Evolutionary conservation across 92 coral and sea anemone species (phyloP), one percentile per base, ranked within the genome.

Genomic region (Desmophyllum pertusum): DNA sequence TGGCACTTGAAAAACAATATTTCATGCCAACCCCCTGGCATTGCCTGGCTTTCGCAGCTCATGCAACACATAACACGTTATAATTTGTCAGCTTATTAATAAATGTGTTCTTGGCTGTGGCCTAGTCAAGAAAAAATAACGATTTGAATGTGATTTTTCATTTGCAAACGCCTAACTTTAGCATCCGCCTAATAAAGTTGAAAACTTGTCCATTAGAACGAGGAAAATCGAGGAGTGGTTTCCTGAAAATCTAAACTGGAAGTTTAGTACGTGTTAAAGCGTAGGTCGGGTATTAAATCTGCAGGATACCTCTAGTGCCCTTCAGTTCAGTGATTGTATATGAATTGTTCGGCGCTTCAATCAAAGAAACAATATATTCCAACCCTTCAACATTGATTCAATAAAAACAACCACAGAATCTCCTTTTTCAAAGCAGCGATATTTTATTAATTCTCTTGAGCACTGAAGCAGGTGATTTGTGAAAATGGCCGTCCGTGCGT

Each of bases 261-360:
- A 59, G 9, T 1, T 27, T 23, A 4, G 30, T 10, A 25, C n/a
- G n/a, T n/a, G n/a, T 25, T 59, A 27, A 27, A 23, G 17, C 14
- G 65, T 59, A 59, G 65, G 35, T 27, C n/a, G n/a, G 65, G 35
- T 27, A 25, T 1, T 21, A 25, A 55, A 59, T 25, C 65, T 8
- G 5, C 65, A 3, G 65, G 65, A 59, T 27, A 25, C 65, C 65
- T 25, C 10, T 21, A 17, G 65, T 25, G 33, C 65, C 3, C 35
- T 59, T 48, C 17, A 29, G 8, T 27, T 59, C 33, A 59, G 30
- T 33, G 65, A 25, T 25, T 59, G 65, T 59, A n/a, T n/a, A 25
- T 59, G 81, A 46, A 42, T 51, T 36, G 31, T 43, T 17, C 18
- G 79, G 79, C 66, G 43, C 48, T 52, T 52, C 21, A 52, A 75